Conservation (phyloP, 1,140 invertebrate species). For the Panagrolaimus sp. region DNA sequence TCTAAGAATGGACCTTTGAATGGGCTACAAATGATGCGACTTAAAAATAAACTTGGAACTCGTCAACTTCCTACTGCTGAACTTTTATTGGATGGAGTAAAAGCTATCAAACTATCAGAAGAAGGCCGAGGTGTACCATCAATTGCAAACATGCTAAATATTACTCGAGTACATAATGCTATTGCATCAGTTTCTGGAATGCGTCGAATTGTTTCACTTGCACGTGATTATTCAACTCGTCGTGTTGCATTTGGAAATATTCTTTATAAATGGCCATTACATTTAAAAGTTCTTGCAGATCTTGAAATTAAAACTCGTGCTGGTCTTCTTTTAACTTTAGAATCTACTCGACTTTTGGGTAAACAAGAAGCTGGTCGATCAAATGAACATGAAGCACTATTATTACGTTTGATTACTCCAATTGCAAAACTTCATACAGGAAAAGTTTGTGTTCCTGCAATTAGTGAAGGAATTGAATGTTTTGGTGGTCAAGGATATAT, state of each 20-base stretch:
- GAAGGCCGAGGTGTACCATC: conserved; percentile 63
- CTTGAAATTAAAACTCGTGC: conserved; percentile 64
- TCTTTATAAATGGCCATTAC: conserved; percentile 63
- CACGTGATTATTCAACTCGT: conserved; percentile 63
- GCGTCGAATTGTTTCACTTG: conserved; percentile 63
- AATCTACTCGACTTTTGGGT: conserved; percentile 47
- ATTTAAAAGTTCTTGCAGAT: conserved; percentile 62
- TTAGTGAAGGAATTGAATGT: conserved; percentile 65
- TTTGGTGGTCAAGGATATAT: conserved; percentile 68
- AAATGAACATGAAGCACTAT: conserved; percentile 58
- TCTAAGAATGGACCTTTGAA: conserved; percentile 61
- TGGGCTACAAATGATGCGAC: conserved; percentile 63
- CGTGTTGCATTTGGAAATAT: conserved; percentile 63
- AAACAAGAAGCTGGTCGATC: conserved; percentile 58
- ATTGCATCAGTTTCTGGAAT: conserved; percentile 60
- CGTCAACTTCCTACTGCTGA: conserved; percentile 66
- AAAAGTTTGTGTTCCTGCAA: conserved; percentile 62
- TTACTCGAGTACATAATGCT: conserved; percentile 66
- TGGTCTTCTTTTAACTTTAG: conserved; percentile 55
- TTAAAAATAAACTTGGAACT: conserved; percentile 66
- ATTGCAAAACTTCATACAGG: conserved; percentile 65
- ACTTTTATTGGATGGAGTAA: conserved; percentile 63
- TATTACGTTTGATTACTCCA: conserved; percentile 64
- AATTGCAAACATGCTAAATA: conserved; percentile 65
- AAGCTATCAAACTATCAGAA: conserved; percentile 62